Conservation (phyloP, 2,888 invertebrate species). For the Melikaiella ostensackeni region DNA sequence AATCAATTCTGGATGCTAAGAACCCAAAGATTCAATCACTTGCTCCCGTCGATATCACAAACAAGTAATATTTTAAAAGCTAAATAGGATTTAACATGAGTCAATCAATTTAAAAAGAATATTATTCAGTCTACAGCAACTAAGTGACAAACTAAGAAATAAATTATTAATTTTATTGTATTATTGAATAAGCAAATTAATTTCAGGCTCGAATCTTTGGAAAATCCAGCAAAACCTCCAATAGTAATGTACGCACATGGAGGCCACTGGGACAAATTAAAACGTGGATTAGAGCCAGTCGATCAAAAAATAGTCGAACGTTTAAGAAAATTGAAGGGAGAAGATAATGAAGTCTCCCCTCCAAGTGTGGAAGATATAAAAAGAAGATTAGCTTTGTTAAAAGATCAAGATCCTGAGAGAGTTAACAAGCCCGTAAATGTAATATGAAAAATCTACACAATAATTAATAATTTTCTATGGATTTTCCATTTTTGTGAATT, state of each 20-base stretch:
- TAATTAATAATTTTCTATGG: background rate
- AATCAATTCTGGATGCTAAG: slow-evolving; percentile 49
- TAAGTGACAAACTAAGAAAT: background rate
- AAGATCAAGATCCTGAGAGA: slow-evolving; percentile 79
- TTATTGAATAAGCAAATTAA: slow-evolving; percentile 2
- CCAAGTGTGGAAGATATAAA: slow-evolving; percentile 84
- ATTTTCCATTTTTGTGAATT: background rate
- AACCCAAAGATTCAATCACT: slow-evolving; percentile 55
- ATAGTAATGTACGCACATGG: slow-evolving; percentile 79
- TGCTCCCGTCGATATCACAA: slow-evolving; percentile 67
- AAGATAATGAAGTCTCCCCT: slow-evolving; percentile 76
- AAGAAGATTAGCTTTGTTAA: slow-evolving; percentile 83
- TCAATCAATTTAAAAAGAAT: background rate
- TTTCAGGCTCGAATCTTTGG: slow-evolving; percentile 79
- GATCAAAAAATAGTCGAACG: slow-evolving; percentile 84
- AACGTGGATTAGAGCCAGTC: slow-evolving; percentile 77
- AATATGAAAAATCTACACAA: slow-evolving; percentile 40
- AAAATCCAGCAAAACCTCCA: slow-evolving; percentile 80
- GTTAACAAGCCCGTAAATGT: slow-evolving; percentile 61
- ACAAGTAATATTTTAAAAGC: slow-evolving; percentile 56
- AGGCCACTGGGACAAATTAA: slow-evolving; percentile 72
- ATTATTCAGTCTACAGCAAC: background rate
- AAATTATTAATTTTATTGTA: slow-evolving; percentile 25
- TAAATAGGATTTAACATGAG: background rate
- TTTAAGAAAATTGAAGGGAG: slow-evolving; percentile 83